These are phyloP conservation scores for Leptopilina boulardi DNA, from an alignment of 1,140 invertebrate genomes.

Conservation along the genomic window DNA sequence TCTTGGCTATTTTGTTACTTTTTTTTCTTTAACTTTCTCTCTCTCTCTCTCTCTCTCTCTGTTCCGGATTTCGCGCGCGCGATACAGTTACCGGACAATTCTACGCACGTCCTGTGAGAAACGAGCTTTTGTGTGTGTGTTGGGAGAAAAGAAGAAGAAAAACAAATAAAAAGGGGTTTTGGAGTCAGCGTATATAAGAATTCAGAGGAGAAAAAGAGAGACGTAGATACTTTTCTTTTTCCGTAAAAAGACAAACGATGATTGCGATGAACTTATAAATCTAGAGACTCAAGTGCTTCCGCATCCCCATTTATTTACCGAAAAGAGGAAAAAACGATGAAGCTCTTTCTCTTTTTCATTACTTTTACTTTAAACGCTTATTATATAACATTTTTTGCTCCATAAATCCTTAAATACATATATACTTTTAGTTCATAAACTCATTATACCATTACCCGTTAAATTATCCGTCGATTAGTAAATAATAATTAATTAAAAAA, in stretches of 20 bases:
- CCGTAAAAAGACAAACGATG: slow-evolving; percentile 3
- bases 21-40: slow-evolving; percentile 46
- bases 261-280: slow-evolving; percentile 11
- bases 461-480: no score
- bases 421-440: no score
- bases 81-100: slow-evolving; percentile 43
- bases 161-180: slow-evolving; percentile 2
- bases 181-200: slow-evolving; percentile 6
- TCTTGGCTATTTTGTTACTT: slow-evolving; percentile 49
- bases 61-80: slow-evolving; percentile 52
- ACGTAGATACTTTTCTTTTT: slow-evolving; percentile 20
- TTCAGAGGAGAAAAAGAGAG: slow-evolving; percentile 10
- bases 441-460: no score
- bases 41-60: slow-evolving; percentile 39
- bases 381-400: neutral
- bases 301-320: neutral
- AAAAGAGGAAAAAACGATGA: neutral
- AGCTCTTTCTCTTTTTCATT: neutral
- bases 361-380: neutral
- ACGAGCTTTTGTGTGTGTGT: slow-evolving; percentile 16
- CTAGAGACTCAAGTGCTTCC: slow-evolving; percentile 8
- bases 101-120: slow-evolving; percentile 38
- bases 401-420: no score
- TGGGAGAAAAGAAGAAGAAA: no score
- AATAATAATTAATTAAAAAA: no score